These are phyloP conservation scores for Alfaro cultratus DNA, from an alignment of 2,797 vertebrate species.

Conservation along the genomic window DNA sequence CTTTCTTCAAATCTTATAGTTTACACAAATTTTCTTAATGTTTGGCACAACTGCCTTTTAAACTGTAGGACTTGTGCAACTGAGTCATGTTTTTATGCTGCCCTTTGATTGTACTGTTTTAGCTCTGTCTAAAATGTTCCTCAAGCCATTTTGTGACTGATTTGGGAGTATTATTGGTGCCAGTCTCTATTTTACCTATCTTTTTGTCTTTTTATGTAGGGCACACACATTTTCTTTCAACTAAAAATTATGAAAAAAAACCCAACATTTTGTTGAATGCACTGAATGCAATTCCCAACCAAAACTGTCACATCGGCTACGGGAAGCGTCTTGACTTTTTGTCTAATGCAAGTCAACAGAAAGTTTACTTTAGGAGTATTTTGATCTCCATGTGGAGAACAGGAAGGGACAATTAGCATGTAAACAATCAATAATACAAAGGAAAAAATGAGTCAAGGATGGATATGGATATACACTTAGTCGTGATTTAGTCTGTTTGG, in stretches of 20 bases:
- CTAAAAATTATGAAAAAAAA: neutral
- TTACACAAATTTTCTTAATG: neutral
- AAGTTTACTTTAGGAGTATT: constrained; percentile 3
- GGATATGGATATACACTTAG: constrained; percentile 22
- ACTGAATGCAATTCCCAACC: neutral
- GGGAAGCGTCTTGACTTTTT: neutral
- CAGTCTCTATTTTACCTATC: neutral
- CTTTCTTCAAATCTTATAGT: neutral
- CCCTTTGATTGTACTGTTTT: neutral
- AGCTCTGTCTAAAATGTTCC: neutral
- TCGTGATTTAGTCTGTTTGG: constrained; percentile 33
- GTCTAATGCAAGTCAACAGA: neutral
- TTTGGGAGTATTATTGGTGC: neutral
- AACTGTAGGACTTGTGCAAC: neutral
- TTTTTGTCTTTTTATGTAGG: neutral
- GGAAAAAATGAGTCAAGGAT: constrained; percentile 31
- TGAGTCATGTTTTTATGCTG: neutral
- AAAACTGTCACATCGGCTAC: neutral
- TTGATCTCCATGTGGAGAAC: constrained; percentile 7
- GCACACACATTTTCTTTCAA: neutral
- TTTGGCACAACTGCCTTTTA: neutral
- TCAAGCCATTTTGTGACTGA: neutral
- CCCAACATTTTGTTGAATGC: neutral
- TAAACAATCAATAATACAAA: constrained; percentile 27
- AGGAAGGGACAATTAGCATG: constrained; percentile 9